Evolutionary conservation across 2,888 invertebrate genomes (phyloP), one percentile per base, ranked within the genome.

Genomic region (Xylocampa areola): DNA sequence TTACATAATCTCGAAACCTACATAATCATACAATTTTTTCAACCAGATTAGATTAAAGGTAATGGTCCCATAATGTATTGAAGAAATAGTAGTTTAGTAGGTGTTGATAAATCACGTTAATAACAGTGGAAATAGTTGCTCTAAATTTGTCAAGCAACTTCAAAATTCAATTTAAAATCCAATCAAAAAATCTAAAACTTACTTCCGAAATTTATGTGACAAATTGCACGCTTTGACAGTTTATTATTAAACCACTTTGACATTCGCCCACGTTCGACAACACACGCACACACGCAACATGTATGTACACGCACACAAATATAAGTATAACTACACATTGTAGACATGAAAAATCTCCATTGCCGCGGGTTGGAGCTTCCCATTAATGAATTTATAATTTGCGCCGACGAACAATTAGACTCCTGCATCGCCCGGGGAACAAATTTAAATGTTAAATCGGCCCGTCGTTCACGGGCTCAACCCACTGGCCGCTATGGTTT

Each of bases 321-420:
- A 17, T 11, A n/a, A 5, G 23, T 44, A 47, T 44, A 57, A 43
- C 30, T 45, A 58, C 39, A 43, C 6, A 43, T 29, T 36, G 30
- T 41, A 10, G 30, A 49, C 14, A 69, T 76, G 77, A 81, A 82
- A 80, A 77, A 81, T 77, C 72, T 66, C 66, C 71, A 67, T 80
- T 64, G 83, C 83, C 84, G 27, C 50, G 61, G 79, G 84, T 77
- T 62, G 57, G 51, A 48, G 68, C 64, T 77, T 67, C 67, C 77
- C 76, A 84, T 85, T 87, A 88, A 89, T 87, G 88, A 90, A 90
- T 90, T 90, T 90, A 88, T 90, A 91, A 91, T 90, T 90, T 88
- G 88, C 85, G 73, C 80, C 82, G 76, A 61, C 73, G 72, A 76
- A 84, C 86, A 86, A 88, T 88, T 88, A 88, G 84, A 81, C 71